Evolutionary conservation across 2,888 invertebrate genomes (phyloP).

Genomic region (Capitulum mitella): DNA sequence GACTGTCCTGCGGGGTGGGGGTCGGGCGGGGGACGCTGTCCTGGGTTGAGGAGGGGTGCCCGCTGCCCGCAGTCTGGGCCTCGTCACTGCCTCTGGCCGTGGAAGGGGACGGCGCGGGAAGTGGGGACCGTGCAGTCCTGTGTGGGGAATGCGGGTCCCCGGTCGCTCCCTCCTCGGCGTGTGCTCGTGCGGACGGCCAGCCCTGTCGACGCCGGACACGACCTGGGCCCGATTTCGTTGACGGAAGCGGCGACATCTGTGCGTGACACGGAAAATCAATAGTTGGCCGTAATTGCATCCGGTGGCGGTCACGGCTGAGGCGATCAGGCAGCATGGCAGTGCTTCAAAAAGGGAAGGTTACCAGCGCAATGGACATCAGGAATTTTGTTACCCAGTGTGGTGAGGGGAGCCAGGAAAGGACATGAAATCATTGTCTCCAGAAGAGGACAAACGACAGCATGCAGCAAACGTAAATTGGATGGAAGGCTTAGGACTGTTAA

Average conservation of each 20-base stretch:
- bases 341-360: too few species aligned
- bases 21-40: neutral
- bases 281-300: neutral
- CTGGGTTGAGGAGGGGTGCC: neutral
- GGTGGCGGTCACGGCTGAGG: too few species aligned
- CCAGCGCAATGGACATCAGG: too few species aligned
- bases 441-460: too few species aligned
- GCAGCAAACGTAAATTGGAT: too few species aligned
- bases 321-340: too few species aligned
- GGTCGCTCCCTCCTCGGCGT: neutral
- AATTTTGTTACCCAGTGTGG: too few species aligned
- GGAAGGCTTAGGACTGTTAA: too few species aligned
- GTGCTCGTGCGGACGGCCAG: neutral
- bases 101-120: neutral
- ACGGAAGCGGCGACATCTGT: neutral
- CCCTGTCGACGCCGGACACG: neutral
- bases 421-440: too few species aligned
- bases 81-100: too few species aligned
- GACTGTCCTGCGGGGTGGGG: neutral
- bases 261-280: neutral
- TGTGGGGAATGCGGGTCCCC: neutral
- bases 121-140: neutral
- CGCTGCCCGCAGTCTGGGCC: neutral
- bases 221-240: neutral
- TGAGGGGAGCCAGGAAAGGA: too few species aligned